A percentile compares a stretch with the other conserved stretches of the same genome.
These are phyloP conservation scores for Columba janthina DNA, from an alignment of 2,113 vertebrate species.

Conservation along the genomic window DNA sequence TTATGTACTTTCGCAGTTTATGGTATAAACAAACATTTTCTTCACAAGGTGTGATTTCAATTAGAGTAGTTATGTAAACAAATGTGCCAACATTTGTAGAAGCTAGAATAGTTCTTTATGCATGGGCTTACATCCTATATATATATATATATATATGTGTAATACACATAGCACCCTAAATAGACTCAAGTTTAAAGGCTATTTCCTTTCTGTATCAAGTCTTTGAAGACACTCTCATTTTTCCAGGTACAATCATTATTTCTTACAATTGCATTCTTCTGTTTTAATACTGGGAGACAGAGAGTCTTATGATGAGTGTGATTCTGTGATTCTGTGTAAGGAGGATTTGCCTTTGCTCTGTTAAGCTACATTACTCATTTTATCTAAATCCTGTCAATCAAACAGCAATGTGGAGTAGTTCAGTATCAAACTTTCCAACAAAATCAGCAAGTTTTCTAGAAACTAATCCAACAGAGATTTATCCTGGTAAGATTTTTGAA, in stretches of 20 bases:
- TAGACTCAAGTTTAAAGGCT: background rate
- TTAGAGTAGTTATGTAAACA: background rate
- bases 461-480: background rate
- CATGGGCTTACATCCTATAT: background rate
- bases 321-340: background rate
- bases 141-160: too few species aligned
- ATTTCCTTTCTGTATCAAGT: background rate
- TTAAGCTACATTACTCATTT: background rate
- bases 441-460: background rate
- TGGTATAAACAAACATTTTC: background rate
- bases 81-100: background rate
- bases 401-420: background rate
- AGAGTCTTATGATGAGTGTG: background rate
- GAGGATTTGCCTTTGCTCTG: background rate
- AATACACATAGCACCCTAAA: background rate
- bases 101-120: background rate
- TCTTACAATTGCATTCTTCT: background rate
- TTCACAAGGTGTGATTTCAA: background rate
- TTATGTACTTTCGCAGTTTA: background rate
- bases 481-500: background rate
- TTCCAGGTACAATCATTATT: background rate
- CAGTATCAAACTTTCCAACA: background rate
- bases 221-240: background rate
- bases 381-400: background rate
- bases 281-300: background rate